Base-by-base conservation (phyloP, 2,888 invertebrate genomes). In the Drosophila borealis region DNA sequence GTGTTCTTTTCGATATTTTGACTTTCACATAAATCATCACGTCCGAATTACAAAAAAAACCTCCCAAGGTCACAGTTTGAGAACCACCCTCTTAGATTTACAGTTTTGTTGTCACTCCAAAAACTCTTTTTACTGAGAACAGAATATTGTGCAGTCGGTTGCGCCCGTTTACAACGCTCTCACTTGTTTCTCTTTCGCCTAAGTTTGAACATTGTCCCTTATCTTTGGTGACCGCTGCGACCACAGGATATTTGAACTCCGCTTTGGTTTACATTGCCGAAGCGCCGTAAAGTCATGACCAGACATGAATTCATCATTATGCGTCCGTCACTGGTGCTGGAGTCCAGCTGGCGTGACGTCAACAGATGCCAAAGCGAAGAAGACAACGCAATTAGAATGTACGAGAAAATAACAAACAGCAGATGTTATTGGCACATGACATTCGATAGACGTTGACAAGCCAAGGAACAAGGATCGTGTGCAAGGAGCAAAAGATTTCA, bases 231-330 rank as follows among this genome's bases (percentile, higher is more conserved):
- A 49, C 59, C 34, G 55, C 49, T 50, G 59, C 46, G 55, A 14
- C 37, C 39, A 51, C 34, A 59, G 60, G 57, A 64, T 44, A 49
- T 68, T 62, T 48, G 78, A 68, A 50, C 68, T 70, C 36, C 14
- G 41, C 10, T 11, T 41, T n/a, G 19, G 53, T 51, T 60, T 46
- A 46, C 59, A 65, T 59, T 56, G 70, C 54, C 48, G 60, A 19
- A 37, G 36, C 49, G 65, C 67, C 80, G 66, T 48, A 69, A 60
- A 81, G 70, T 77, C 85, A 68, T 78, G 87, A 67, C 87, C 84
- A 88, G 89, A 86, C 87, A 83, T 80, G 80, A 88, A 88, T 83
- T 83, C 73, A 80, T 80, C 74, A 86, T 71, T 71, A 71, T 78
- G 66, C 36, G 62, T 57, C 55, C 71, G 64, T 69, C 55, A 53